These are phyloP conservation scores for Hyalella azteca DNA, from an alignment of 2,888 invertebrate genomes.

Conservation along the genomic window DNA sequence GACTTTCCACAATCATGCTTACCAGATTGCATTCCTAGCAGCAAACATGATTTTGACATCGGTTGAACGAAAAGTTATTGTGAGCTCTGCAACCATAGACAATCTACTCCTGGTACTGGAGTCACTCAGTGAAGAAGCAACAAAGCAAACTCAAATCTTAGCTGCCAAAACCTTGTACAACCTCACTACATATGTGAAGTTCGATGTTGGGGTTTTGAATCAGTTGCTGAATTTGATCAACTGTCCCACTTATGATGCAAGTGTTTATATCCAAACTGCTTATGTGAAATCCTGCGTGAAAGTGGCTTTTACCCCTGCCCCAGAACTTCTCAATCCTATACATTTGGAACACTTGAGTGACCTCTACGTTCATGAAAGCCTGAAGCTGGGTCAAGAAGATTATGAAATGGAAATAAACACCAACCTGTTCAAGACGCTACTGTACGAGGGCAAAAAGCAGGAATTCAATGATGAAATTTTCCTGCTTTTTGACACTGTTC, in stretches of 20 bases:
- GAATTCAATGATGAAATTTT: neutral
- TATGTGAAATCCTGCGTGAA: neutral
- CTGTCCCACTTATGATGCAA: neutral
- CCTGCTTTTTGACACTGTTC: neutral
- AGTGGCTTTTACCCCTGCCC: neutral
- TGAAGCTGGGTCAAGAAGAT: neutral
- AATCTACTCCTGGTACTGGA: neutral
- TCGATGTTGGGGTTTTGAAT: neutral
- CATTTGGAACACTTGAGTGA: neutral
- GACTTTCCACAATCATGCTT: neutral
- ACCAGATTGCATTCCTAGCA: neutral
- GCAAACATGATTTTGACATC: neutral
- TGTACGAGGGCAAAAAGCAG: neutral
- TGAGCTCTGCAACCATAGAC: neutral
- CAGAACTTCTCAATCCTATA: neutral
- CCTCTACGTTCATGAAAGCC: neutral
- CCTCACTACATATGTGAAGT: neutral
- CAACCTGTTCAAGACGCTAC: neutral
- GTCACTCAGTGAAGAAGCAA: neutral
- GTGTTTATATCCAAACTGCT: neutral
- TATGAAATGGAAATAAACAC: neutral
- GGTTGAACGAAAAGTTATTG: neutral
- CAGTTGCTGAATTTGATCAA: constrained; percentile 12
- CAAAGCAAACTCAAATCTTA: neutral
- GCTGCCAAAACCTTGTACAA: neutral